Percentiles rank a stretch among this genome's conserved stretches.
Conservation (phyloP, 2,888 invertebrate species). For the Cremastinae sp. region DNA sequence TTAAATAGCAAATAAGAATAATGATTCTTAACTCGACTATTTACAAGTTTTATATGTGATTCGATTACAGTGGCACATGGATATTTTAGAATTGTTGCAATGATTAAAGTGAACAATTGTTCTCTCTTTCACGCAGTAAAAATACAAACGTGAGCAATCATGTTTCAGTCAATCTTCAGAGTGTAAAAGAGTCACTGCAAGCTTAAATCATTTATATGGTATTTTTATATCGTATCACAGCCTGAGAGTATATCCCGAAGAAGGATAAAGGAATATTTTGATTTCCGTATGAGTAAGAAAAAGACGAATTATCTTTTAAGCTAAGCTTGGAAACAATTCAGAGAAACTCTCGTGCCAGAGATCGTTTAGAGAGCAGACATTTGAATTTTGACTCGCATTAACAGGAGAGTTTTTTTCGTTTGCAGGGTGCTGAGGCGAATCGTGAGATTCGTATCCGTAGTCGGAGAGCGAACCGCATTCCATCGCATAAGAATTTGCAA, state of each 20-base stretch:
- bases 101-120: not conserved
- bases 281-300: not conserved
- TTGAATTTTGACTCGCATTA: constrained; percentile 38
- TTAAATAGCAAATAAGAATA: not conserved
- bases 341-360: constrained; percentile 89
- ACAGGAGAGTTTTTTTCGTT: constrained; percentile 52
- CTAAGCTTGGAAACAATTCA: constrained; percentile 89
- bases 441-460: constrained; percentile 86
- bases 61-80: not conserved
- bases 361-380: constrained; percentile 82
- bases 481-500: constrained; percentile 56
- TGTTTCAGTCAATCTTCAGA: not conserved
- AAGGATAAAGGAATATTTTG: not conserved
- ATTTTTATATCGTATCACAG: constrained; percentile 63
- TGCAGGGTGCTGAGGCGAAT: constrained; percentile 80
- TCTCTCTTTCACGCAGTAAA: no score
- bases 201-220: no score
- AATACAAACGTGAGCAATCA: not conserved
- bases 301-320: constrained; percentile 78
- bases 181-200: constrained; percentile 44
- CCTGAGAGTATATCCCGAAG: constrained; percentile 50
- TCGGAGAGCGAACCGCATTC: constrained; percentile 80
- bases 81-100: not conserved
- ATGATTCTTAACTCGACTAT: constrained; percentile 18
- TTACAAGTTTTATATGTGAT: constrained; percentile 32